phyloP scores from a whole-genome alignment of 2,888 invertebrate species.

The Leptothorax acervorum region DNA sequence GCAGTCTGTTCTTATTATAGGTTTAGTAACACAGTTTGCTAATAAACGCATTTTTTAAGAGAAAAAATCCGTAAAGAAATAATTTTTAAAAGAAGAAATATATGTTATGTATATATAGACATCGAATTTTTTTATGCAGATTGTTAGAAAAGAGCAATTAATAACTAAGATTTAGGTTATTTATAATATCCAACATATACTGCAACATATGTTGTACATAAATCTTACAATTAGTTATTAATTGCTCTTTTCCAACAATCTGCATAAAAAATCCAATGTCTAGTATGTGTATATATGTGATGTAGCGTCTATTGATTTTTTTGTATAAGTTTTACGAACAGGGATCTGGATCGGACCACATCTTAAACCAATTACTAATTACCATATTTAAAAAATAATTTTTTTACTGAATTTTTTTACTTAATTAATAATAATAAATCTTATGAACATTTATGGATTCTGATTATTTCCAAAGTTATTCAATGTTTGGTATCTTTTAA shows the following conservation, averaged over 20 bases:
- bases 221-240: no score
- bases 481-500: background rate
- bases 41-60: background rate
- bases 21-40: background rate
- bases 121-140: no score
- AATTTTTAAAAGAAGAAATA: background rate
- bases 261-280: no score
- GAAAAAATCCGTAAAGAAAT: background rate
- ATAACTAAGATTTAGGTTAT: no score
- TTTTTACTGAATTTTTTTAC: background rate
- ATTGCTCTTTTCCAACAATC: no score
- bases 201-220: no score
- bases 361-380: slow-evolving; percentile 51
- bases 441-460: background rate
- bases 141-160: no score
- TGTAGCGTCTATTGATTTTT: slow-evolving; percentile 64
- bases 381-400: background rate
- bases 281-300: background rate
- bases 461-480: background rate
- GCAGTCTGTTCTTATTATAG: background rate
- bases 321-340: slow-evolving; percentile 79
- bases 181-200: no score
- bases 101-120: background rate
- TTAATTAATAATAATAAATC: background rate
- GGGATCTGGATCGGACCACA: background rate